Base-by-base conservation (phyloP, 2,113 vertebrate species). In the Aviceda subcristata region DNA sequence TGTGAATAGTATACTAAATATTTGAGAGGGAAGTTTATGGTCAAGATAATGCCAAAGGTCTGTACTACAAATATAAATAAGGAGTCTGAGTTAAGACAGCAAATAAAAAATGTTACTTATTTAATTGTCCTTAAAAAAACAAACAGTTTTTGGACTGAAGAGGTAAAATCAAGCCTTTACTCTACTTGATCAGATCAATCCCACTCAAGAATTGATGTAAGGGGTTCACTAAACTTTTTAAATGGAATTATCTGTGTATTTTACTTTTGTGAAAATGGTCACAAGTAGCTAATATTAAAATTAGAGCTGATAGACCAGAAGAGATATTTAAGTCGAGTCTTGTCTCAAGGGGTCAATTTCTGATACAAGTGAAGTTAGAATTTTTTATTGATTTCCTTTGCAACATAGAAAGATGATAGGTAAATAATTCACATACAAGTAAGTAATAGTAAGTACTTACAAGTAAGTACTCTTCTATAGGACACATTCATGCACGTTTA, bases 391-490 rank as follows among this genome's bases (percentile, higher is more conserved):
- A 66, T 66, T 90, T 73, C 55, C 3, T 1, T 38, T 46, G 7
- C 11, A 63, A 32, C 36, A 56, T 7, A 86, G 32, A 79, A 93
- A 66, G 14, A 50, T 30, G 9, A 16, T 32, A 45, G 8, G 4
- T 6, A 88, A 71, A 64, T 45, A 88, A 81, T 60, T 76, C 18
- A 29, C 12, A 64, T 62, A 24, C 2, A 57, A 5, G 0, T 45
- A 57, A 6, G 0, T 53, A 18, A 17, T 30, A 53, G 51, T 53
- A 57, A 5, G 0, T 45, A 32, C 9, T 68, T 62, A 24, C 2
- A 57, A 6, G 0, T 45, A 57, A 5, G 0, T 45, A 19, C 11
- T 74, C 15, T 36, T 63, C 17, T 23, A 3, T 10, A 12, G 12
- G 21, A 32, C 5, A 55, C 5, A 67, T 64, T 62, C 23, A 56